A percentile compares a stretch with the other conserved stretches of the same genome.
These are phyloP conservation scores for Drosophila yakuba DNA, from an alignment of 1,140 invertebrate species.

Conservation along the genomic window DNA sequence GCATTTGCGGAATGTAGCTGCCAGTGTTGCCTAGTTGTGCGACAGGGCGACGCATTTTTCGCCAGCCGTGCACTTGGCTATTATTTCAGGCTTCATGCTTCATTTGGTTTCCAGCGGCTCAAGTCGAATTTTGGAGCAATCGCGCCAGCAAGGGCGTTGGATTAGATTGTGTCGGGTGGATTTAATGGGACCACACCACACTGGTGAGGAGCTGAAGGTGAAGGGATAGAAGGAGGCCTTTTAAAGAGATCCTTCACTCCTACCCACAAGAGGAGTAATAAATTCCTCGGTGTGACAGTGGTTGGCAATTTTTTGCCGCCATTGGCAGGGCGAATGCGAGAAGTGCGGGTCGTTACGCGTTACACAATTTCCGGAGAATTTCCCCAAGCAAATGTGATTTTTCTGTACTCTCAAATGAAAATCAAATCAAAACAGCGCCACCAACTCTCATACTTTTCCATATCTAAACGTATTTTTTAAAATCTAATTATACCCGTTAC, in stretches of 20 bases:
- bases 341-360: slow-evolving; percentile 20
- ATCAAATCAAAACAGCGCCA: slow-evolving; percentile 51
- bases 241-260: slow-evolving; percentile 15
- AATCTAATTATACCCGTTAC: no score
- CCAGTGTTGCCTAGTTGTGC: slow-evolving; percentile 65
- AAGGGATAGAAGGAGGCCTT: slow-evolving; percentile 28
- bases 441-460: no score
- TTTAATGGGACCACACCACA: neutral
- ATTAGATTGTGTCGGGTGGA: slow-evolving; percentile 15
- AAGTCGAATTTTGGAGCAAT: slow-evolving; percentile 37
- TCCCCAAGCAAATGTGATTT: slow-evolving; percentile 51
- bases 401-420: slow-evolving; percentile 48
- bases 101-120: slow-evolving; percentile 53
- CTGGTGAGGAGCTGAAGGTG: neutral
- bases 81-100: slow-evolving; percentile 72
- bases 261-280: slow-evolving; percentile 53
- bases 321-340: slow-evolving; percentile 13
- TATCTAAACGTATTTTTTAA: neutral
- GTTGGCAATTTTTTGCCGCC: slow-evolving; percentile 38
- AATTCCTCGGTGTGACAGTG: slow-evolving; percentile 56
- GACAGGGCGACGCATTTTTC: slow-evolving; percentile 67
- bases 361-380: slow-evolving; percentile 66
- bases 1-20: slow-evolving; percentile 69
- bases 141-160: slow-evolving; percentile 35
- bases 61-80: slow-evolving; percentile 41